Evolutionary conservation across 2,797 vertebrate species (phyloP), one percentile per base, ranked within the genome.

Genomic region (Hippoglossus hippoglossus): DNA sequence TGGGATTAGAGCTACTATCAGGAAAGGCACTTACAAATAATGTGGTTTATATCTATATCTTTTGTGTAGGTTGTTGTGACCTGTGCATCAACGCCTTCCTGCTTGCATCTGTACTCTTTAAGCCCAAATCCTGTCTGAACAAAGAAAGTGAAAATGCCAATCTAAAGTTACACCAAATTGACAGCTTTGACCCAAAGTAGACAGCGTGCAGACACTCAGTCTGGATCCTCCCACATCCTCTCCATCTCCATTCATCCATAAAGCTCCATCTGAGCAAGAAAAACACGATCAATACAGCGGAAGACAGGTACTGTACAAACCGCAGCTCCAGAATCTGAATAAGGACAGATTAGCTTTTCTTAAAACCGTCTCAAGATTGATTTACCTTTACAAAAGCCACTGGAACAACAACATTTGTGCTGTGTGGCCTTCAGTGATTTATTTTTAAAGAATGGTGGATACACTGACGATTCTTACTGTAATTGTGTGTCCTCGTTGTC

Each of bases 401-500:
- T 69, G 53, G 63, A 76, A 85, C 67, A 85, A 84, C 64, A 73
- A 58, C 49, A 61, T 80, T 71, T 70, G 63, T 58, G 59, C 61
- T 34, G 50, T 54, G 60, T 66, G 55, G 65, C 58, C 49, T 74
- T 76, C 16, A 66, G 59, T 69, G 63, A 60, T 81, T 73, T 68
- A 65, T 68, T 64, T 74, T 46, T 46, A 4, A 77, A 75, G 77
- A 82, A 66, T 52, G 28, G 53, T 67, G 62, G 65, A 57, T 57
- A 19, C n/a, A 28, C 21, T 59, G 53, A 61, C 13, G 16, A 66
- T 71, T 80, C 56, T 75, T 46, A 60, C 63, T 50, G 72, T 87
- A 81, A 90, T 90, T 87, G 75, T 71, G 49, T 56, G 73, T 79
- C 65, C 78, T 82, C 52, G 11, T 82, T 84, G 69, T 77, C 44